Percentiles rank a stretch among this genome's conserved stretches.
Evolutionary conservation across 2,113 vertebrate species (phyloP).

Genomic region (Leptodactylus fuscus): DNA sequence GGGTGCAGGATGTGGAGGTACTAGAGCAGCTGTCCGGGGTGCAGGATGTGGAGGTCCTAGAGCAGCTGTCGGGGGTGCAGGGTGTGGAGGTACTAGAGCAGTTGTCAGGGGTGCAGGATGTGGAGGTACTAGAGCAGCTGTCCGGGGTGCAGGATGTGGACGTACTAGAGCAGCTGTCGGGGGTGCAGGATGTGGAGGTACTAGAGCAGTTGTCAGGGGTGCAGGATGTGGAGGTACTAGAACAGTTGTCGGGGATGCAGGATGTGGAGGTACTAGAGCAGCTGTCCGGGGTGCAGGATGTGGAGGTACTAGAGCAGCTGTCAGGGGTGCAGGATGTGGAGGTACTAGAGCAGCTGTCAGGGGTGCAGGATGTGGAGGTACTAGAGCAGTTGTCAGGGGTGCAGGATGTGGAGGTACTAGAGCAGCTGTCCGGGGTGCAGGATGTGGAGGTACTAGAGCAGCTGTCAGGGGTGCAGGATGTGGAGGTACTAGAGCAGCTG

Average conservation of each 20-base stretch:
- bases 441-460: not conserved
- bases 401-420: not conserved
- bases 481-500: not conserved
- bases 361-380: not conserved
- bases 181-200: not conserved
- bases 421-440: slow-evolving; percentile 17
- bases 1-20: not conserved
- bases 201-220: not conserved
- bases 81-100: too few species aligned
- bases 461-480: not conserved
- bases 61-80: too few species aligned
- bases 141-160: too few species aligned
- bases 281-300: not conserved
- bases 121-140: not conserved
- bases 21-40: not conserved
- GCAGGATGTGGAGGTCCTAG: not conserved
- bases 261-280: not conserved
- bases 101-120: too few species aligned
- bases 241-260: not conserved
- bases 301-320: not conserved
- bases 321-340: not conserved
- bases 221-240: slow-evolving; percentile 28
- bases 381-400: not conserved
- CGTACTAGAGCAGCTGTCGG: not conserved
- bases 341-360: not conserved